Percentiles rank a stretch among this genome's conserved stretches.
These are phyloP conservation scores for Dasypolia templi DNA, from an alignment of 2,888 invertebrate genomes.

Conservation along the genomic window DNA sequence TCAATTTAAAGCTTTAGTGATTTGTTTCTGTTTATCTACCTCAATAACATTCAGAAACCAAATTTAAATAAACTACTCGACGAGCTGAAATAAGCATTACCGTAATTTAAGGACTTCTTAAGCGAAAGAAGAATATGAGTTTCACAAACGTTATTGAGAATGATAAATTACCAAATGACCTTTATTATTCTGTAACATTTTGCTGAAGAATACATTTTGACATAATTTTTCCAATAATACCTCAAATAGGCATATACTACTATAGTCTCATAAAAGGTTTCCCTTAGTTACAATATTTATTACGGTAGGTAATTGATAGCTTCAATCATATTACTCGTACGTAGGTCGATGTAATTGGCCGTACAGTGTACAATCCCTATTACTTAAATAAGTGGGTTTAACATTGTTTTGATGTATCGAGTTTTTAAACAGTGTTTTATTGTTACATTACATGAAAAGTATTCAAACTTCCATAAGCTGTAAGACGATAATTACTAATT, in stretches of 20 bases:
- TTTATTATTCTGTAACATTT: constrained; percentile 2
- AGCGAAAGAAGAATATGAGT: not conserved
- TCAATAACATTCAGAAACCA: too few species aligned
- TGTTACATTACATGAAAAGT: not conserved
- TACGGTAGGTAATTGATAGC: constrained; percentile 4
- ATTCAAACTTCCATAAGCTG: not conserved
- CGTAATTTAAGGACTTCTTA: not conserved
- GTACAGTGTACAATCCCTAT: constrained; percentile 10
- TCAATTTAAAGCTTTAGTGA: too few species aligned
- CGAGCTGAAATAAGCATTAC: not conserved
- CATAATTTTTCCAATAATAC: constrained; percentile 43
- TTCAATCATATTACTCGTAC: not conserved
- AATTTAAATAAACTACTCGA: not conserved
- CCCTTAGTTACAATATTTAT: constrained; percentile 14
- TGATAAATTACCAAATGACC: not conserved
- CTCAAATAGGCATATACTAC: constrained; percentile 4
- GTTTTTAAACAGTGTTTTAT: not conserved
- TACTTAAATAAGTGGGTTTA: not conserved
- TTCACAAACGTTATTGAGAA: not conserved
- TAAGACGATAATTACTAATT: not conserved
- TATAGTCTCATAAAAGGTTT: constrained; percentile 38
- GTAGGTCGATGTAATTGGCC: constrained; percentile 34
- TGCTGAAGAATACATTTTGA: not conserved
- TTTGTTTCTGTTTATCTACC: too few species aligned
- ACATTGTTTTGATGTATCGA: not conserved